Percentiles rank a stretch among this genome's conserved stretches.
Conservation (phyloP, 2,888 invertebrate species). For the Tipula helvola region DNA sequence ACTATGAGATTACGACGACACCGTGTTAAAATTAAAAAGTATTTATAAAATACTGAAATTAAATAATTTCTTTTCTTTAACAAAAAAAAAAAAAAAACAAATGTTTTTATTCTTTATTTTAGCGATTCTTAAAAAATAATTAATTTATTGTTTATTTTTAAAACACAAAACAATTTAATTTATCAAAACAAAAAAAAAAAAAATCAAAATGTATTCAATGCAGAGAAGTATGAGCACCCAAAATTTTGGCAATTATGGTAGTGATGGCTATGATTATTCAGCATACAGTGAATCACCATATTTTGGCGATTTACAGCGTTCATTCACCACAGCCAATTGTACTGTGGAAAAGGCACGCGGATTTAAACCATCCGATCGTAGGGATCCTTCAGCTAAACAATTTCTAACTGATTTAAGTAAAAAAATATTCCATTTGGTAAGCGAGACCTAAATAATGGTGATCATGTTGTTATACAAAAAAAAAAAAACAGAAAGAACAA, state of each 20-base stretch:
- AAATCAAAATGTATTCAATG: constrained; percentile 18
- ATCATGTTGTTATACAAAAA: background rate
- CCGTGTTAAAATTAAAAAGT: background rate
- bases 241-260: constrained; percentile 31
- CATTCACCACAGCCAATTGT: constrained; percentile 41
- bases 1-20: background rate
- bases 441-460: constrained; percentile 21
- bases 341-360: constrained; percentile 59
- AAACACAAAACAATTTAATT: background rate
- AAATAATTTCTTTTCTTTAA: background rate
- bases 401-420: constrained; percentile 69
- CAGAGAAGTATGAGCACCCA: constrained; percentile 15
- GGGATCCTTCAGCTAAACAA: constrained; percentile 64
- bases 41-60: background rate
- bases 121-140: background rate
- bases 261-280: background rate
- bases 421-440: constrained; percentile 63
- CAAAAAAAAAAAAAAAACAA: background rate
- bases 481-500: background rate
- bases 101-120: background rate
- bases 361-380: constrained; percentile 72
- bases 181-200: background rate
- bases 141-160: constrained; percentile 6
- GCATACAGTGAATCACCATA: background rate
- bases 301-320: constrained; percentile 28